A percentile compares a stretch with the other conserved stretches of the same genome.
These are phyloP conservation scores for Orthosia gothica DNA, from an alignment of 2,888 invertebrate genomes.

Conservation along the genomic window DNA sequence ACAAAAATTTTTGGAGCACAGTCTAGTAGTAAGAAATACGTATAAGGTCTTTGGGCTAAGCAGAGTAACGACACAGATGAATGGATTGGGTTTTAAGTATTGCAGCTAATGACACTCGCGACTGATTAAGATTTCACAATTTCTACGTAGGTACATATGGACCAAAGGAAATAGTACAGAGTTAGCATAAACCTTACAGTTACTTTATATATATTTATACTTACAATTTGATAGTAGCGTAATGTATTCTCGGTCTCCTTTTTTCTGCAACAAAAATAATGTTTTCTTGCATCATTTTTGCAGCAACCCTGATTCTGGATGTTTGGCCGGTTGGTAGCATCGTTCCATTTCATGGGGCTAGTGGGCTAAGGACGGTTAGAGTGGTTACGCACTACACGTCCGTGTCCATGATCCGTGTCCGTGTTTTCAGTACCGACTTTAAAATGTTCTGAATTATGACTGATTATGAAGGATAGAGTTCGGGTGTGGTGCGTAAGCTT, in stretches of 20 bases:
- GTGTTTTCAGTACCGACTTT: too few relatives aligned
- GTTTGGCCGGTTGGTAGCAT: neutral
- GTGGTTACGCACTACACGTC: too few relatives aligned
- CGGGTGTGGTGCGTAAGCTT: too few relatives aligned
- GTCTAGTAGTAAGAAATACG: too few relatives aligned
- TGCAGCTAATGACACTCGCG: neutral
- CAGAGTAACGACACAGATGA: neutral
- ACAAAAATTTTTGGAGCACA: too few relatives aligned
- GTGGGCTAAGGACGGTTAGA: too few relatives aligned
- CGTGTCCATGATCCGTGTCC: too few relatives aligned
- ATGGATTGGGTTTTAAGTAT: slow-evolving; percentile 1
- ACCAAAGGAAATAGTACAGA: neutral
- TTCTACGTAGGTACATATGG: neutral
- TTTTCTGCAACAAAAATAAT: slow-evolving; percentile 58
- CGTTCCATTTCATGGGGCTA: neutral
- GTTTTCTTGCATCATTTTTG: neutral
- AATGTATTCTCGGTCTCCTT: slow-evolving; percentile 52
- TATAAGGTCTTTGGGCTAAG: too few relatives aligned
- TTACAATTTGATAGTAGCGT: slow-evolving; percentile 74
- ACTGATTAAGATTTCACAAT: neutral
- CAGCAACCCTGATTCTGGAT: neutral
- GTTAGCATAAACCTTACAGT: neutral
- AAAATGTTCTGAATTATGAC: too few relatives aligned
- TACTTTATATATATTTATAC: slow-evolving; percentile 27
- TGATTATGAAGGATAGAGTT: too few relatives aligned